Evolutionary conservation across 2,888 invertebrate genomes (phyloP), one percentile per base, ranked within the genome.

Genomic region (Zelleria hepariella): DNA sequence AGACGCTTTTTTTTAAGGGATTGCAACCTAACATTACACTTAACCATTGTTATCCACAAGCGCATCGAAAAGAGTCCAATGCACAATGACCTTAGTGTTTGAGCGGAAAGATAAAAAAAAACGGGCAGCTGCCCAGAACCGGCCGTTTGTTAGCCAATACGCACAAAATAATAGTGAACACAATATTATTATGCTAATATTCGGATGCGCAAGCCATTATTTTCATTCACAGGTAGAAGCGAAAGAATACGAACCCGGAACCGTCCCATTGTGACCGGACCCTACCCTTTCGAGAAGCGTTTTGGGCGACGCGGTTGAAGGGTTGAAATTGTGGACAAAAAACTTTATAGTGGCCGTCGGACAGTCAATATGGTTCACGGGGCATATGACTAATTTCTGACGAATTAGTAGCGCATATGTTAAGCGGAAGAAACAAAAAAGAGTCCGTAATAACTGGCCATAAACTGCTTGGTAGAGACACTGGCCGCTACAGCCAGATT

Each of bases 131-230:
- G 69, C 67, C 67, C 71, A 75, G 73, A 75, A 78, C 58, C 72
- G 75, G 75, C 74, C 74, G 72, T 77, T 76, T 77, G 78, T 82
- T 80, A 77, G 78, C 81, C 80, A 75, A 80, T 78, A 80, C 73
- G 68, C 75, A 77, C 74, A 73, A 85, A 86, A 85, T 83, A 85
- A 85, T 85, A 83, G 79, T 78, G 67, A 65, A 67, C 67, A 67
- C 75, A 69, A 76, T 75, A 86, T 87, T 88, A 87, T 88, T 86
- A 88, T 88, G 88, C 77, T 74, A 88, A 88, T 87, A 15, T 70
- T 66, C 55, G 63, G 68, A 49, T 67, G 72, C 73, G 69, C 73
- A 75, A 68, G 74, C 79, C 76, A 82, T 86, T 86, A 84, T 86
- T 82, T 42, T 71, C 58, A 64, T 66, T 79, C 79, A 75, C 86